These are phyloP conservation scores for Mantis religiosa DNA, from an alignment of 2,888 invertebrate genomes.

Conservation along the genomic window DNA sequence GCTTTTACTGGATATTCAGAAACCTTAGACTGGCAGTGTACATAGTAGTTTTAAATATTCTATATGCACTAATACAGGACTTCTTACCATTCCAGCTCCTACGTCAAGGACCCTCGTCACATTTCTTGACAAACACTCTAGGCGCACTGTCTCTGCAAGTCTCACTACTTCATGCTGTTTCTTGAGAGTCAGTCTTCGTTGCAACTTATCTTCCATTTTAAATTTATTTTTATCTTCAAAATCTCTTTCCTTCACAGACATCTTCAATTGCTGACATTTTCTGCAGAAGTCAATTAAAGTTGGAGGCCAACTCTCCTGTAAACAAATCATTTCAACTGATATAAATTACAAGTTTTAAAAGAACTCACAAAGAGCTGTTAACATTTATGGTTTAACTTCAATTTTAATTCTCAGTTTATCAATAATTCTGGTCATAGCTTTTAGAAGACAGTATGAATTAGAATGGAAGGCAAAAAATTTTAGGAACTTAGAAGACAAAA, in stretches of 20 bases:
- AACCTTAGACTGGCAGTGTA: too few species aligned
- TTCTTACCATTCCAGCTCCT: constrained; percentile 67
- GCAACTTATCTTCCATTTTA: constrained; percentile 16
- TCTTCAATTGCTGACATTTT: constrained; percentile 1
- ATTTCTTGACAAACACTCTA: constrained; percentile 46
- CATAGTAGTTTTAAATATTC: too few species aligned
- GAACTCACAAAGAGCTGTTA: too few species aligned
- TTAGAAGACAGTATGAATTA: too few species aligned
- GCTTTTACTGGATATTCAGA: too few species aligned
- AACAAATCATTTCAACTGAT: neutral
- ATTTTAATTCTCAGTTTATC: too few species aligned
- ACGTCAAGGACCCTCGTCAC: constrained; percentile 62
- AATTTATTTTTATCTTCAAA: neutral
- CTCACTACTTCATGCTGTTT: constrained; percentile 68
- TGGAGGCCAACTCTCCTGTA: constrained; percentile 43
- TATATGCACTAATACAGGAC: too few species aligned
- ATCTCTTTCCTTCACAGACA: neutral
- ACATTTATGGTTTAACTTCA: too few species aligned
- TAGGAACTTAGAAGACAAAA: too few species aligned
- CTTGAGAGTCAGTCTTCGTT: constrained; percentile 51
- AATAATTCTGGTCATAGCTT: too few species aligned
- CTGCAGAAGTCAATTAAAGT: constrained; percentile 42
- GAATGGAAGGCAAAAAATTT: too few species aligned
- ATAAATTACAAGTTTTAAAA: too few species aligned
- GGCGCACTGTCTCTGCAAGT: constrained; percentile 54